These are phyloP conservation scores for Trilocha varians DNA, from an alignment of 2,888 invertebrate species.

Conservation along the genomic window DNA sequence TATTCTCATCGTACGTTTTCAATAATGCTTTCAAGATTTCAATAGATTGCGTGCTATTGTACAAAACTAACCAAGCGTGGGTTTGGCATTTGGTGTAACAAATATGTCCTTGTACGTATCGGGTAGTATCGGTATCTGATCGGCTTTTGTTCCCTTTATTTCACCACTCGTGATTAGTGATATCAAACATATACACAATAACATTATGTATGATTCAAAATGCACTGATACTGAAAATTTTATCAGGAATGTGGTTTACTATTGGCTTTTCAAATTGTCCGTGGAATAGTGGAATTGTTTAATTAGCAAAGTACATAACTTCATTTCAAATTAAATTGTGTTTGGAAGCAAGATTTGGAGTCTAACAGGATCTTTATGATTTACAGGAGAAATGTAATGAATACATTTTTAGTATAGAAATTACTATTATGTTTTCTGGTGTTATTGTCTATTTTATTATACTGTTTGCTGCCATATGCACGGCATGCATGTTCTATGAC, in stretches of 20 bases:
- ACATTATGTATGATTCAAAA: conserved; percentile 1
- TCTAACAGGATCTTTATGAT: no score
- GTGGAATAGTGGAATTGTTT: not conserved
- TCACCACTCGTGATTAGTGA: conserved; percentile 1
- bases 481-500: no score
- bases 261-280: conserved; percentile 3
- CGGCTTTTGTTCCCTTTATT: not conserved
- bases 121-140: conserved; percentile 8
- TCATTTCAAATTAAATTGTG: no score
- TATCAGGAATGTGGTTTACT: not conserved
- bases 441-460: no score
- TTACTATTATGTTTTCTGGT: no score
- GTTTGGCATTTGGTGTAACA: conserved; percentile 18
- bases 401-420: no score
- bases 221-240: not conserved
- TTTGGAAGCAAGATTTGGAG: no score
- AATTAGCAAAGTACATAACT: not conserved
- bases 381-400: no score
- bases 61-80: conserved; percentile 27
- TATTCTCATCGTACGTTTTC: no score
- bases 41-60: not conserved
- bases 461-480: no score
- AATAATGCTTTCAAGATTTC: not conserved
- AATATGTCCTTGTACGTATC: conserved; percentile 29
- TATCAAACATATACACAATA: conserved; percentile 1